Conservation (phyloP, 2,797 vertebrate species). For the Botia almorhae region DNA sequence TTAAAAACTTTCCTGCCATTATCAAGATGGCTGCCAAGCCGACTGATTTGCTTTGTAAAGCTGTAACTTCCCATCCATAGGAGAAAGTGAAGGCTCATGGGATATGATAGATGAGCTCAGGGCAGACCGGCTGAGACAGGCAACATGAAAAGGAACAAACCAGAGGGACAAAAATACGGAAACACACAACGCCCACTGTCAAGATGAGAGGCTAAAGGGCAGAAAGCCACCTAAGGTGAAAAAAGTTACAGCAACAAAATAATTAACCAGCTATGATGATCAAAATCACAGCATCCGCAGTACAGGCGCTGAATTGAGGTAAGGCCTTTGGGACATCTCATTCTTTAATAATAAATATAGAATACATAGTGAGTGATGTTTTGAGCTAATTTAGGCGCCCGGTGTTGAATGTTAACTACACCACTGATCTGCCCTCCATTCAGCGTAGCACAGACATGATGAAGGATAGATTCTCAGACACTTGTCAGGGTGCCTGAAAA, state of each 20-base stretch:
- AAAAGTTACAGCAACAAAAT: not conserved
- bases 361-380: not conserved
- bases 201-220: slow-evolving; percentile 41
- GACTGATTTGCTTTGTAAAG: slow-evolving; percentile 25
- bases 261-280: not conserved
- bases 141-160: slow-evolving; percentile 42
- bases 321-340: not conserved
- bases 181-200: slow-evolving; percentile 36
- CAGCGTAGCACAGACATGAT: slow-evolving; percentile 54
- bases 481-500: slow-evolving; percentile 76
- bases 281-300: not conserved
- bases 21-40: not conserved
- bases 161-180: slow-evolving; percentile 36
- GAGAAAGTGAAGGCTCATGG: slow-evolving; percentile 63
- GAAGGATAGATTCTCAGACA: slow-evolving; percentile 73
- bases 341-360: slow-evolving; percentile 5
- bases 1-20: not conserved
- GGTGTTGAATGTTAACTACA: slow-evolving; percentile 1
- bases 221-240: slow-evolving; percentile 11
- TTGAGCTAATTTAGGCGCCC: not conserved
- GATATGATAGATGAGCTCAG: slow-evolving; percentile 75
- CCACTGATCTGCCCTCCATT: not conserved
- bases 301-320: not conserved
- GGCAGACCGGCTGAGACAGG: slow-evolving; percentile 36
- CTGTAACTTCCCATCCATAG: slow-evolving; percentile 7